Evolutionary conservation across 2,797 vertebrate genomes (phyloP), one percentile per base, ranked within the genome.

Genomic region (Dromococcyx pavoninus): DNA sequence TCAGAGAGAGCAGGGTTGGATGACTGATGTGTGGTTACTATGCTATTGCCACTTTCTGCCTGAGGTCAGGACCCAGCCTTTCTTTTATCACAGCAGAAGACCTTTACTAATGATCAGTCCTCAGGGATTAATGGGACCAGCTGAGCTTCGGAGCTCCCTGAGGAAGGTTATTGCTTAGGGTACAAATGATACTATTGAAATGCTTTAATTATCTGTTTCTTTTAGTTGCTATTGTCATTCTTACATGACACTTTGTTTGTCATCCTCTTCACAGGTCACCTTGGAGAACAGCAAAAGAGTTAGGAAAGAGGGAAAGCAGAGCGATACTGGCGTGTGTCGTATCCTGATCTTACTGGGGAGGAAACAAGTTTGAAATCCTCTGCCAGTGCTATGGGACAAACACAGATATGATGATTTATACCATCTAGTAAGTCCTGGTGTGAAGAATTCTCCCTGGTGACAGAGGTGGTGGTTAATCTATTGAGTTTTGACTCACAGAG

Each of bases 171-270:
- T 50, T 76, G 58, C 51, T 80, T 50, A 69, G 27, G 44, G 50
- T 88, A 56, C 2, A 7, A 60, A 48, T 3, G 43, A 58, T 56
- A 54, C 32, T 25, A 37, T 14, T 74, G 74, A 87, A 88, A 91
- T 83, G n/a, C 46, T 86, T 93, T 86, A 92, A 93, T 95, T 95
- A 93, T 81, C 74, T 44, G 25, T 41, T 91, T 73, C 32, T 39
- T 80, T 92, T 43, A 48, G 41, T 57, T 85, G 61, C 28, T 35
- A 21, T 7, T 54, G 79, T 14, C 82, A 39, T 51, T 87, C 65
- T 77, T 61, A 56, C 60, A 66, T 17, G 37, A 56, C n/a, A 53
- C 62, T 69, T 77, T 58, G 61, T 82, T 91, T 88, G 39, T 94
- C 57, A 35, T 48, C 30, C 13, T 58, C 61, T 51, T 51, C 56